phyloP scores from a whole-genome alignment of 2,113 vertebrate genomes.

The Aegotheles bennettii region DNA sequence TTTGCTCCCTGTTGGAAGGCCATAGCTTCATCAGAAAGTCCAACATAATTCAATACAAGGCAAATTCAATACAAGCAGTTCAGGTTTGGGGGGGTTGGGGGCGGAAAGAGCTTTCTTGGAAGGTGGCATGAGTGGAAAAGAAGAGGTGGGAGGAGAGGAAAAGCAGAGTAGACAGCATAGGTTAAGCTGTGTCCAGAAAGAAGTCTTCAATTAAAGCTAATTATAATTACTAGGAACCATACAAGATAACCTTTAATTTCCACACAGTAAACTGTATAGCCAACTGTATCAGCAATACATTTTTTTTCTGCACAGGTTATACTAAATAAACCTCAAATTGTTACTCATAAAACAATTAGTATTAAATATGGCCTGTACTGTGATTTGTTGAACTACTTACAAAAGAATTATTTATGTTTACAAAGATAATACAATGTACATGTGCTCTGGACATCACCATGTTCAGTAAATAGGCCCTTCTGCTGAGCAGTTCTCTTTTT shows the following conservation, averaged over 20 bases:
- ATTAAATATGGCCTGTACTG: neutral
- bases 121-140: neutral
- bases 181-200: neutral
- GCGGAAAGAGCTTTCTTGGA: neutral
- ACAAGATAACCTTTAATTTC: neutral
- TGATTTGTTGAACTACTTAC: neutral
- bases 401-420: neutral
- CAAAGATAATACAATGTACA: neutral
- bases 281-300: neutral
- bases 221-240: neutral
- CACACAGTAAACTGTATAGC: neutral
- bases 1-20: neutral
- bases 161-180: neutral
- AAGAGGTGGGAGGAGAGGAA: no score
- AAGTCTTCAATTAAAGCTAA: neutral
- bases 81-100: fast-evolving
- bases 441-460: neutral
- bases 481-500: neutral
- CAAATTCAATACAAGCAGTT: neutral
- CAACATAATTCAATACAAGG: neutral
- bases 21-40: neutral
- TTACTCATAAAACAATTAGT: neutral
- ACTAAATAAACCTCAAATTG: neutral
- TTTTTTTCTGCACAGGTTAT: neutral
- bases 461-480: neutral